phyloP scores from a whole-genome alignment of 2,888 invertebrate species.

The Saturnia japonica region DNA sequence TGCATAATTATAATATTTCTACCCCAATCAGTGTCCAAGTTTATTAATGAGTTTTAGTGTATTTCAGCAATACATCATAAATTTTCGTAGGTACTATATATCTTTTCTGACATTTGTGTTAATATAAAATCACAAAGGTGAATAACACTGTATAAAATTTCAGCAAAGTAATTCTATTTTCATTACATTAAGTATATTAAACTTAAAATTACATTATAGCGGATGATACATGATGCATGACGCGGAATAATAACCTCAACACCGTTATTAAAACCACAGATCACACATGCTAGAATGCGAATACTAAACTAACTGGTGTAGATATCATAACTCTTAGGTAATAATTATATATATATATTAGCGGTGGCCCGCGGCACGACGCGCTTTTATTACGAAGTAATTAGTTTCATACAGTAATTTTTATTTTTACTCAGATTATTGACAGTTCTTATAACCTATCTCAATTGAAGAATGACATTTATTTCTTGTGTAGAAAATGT shows the following conservation, averaged over 20 bases:
- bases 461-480: no score
- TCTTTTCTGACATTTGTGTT: not conserved
- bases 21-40: not conserved
- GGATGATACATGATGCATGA: conserved; percentile 28
- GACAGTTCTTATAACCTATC: no score
- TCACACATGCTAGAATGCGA: not conserved
- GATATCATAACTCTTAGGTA: conserved; percentile 1
- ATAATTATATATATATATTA: not conserved
- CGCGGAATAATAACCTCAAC: conserved; percentile 48
- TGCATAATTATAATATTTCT: conserved; percentile 3
- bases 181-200: conserved; percentile 25
- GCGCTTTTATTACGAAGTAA: no score
- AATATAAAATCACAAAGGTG: not conserved
- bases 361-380: no score
- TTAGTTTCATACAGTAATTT: no score
- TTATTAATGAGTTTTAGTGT: not conserved
- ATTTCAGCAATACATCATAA: not conserved
- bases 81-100: conserved; percentile 11
- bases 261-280: conserved; percentile 18
- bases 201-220: conserved; percentile 35
- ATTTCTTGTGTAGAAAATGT: no score
- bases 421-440: no score
- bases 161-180: not conserved
- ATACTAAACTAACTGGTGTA: not conserved
- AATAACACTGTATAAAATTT: not conserved